These are phyloP conservation scores for Cosmopolites sordidus DNA, from an alignment of 2,888 invertebrate genomes.

Conservation along the genomic window DNA sequence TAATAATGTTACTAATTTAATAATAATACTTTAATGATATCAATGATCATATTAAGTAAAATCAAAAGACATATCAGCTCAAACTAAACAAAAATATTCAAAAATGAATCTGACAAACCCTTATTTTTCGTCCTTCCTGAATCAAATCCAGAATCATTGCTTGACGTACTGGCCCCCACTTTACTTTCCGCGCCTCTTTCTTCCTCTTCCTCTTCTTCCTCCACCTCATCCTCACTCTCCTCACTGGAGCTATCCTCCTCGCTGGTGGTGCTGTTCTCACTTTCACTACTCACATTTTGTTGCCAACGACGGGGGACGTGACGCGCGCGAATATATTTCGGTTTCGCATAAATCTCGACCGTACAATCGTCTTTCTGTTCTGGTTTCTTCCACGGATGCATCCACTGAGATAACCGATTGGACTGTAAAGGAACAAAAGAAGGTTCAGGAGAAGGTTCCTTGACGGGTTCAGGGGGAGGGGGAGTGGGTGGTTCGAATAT, in stretches of 20 bases:
- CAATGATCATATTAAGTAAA: too few relatives aligned
- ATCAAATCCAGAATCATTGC: constrained; percentile 82
- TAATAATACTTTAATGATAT: too few relatives aligned
- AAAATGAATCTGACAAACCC: too few relatives aligned
- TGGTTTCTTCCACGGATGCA: constrained; percentile 47
- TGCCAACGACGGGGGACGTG: constrained; percentile 40
- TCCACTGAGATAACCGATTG: constrained; percentile 44
- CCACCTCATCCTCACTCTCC: constrained; percentile 30
- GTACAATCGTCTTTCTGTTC: constrained; percentile 45
- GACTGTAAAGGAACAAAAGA: constrained; percentile 45
- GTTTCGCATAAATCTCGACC: constrained; percentile 46
- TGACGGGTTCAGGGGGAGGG: constrained; percentile 39
- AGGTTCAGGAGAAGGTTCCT: constrained; percentile 45
- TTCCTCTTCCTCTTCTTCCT: constrained; percentile 42
- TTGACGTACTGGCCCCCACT: constrained; percentile 66
- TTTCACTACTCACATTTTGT: constrained; percentile 28
- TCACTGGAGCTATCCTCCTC: constrained; percentile 37
- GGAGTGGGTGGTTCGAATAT: constrained; percentile 39
- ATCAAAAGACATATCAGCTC: too few relatives aligned
- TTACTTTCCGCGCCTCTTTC: constrained; percentile 36
- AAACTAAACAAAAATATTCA: constrained; percentile 42
- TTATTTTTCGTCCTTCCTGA: constrained; percentile 59
- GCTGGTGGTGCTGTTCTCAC: constrained; percentile 36
- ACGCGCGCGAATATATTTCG: constrained; percentile 44
- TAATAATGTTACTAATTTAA: too few relatives aligned